Conservation (phyloP, 2,888 invertebrate genomes). For the Idaea aversata region DNA sequence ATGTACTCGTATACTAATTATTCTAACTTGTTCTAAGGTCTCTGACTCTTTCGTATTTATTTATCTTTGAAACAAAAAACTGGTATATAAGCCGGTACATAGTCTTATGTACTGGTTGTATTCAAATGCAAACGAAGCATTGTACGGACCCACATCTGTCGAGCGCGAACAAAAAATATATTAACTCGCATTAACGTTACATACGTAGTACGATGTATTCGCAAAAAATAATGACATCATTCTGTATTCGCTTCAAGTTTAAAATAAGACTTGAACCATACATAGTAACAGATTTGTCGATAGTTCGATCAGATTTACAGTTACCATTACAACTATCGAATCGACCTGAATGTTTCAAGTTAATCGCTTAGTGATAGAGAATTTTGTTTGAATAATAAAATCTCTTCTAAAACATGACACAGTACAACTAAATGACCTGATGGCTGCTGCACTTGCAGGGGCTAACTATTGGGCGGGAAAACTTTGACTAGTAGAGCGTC, state of each 20-base stretch:
- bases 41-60: slow-evolving; percentile 15
- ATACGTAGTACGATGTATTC: slow-evolving; percentile 29
- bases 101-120: slow-evolving; percentile 15
- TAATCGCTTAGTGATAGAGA: slow-evolving; percentile 24
- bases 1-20: neutral
- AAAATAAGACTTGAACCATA: slow-evolving; percentile 40
- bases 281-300: slow-evolving; percentile 50
- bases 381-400: slow-evolving; percentile 34
- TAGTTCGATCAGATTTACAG: slow-evolving; percentile 57
- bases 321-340: slow-evolving; percentile 56
- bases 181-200: slow-evolving; percentile 63
- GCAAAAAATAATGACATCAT: slow-evolving; percentile 73
- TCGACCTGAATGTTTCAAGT: slow-evolving; percentile 43
- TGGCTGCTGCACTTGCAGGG: no score
- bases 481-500: no score
- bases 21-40: slow-evolving; percentile 13
- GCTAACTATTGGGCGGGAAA: no score
- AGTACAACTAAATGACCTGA: slow-evolving; percentile 39
- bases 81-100: neutral
- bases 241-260: slow-evolving; percentile 44
- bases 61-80: slow-evolving; percentile 1
- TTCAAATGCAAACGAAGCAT: slow-evolving; percentile 59
- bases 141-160: slow-evolving; percentile 54
- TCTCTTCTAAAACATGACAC: slow-evolving; percentile 47
- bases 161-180: slow-evolving; percentile 65